A percentile compares a stretch with the other conserved stretches of the same genome.
These are phyloP conservation scores for Rhegmatorhina hoffmannsi DNA, from an alignment of 2,113 vertebrate species.

Conservation along the genomic window DNA sequence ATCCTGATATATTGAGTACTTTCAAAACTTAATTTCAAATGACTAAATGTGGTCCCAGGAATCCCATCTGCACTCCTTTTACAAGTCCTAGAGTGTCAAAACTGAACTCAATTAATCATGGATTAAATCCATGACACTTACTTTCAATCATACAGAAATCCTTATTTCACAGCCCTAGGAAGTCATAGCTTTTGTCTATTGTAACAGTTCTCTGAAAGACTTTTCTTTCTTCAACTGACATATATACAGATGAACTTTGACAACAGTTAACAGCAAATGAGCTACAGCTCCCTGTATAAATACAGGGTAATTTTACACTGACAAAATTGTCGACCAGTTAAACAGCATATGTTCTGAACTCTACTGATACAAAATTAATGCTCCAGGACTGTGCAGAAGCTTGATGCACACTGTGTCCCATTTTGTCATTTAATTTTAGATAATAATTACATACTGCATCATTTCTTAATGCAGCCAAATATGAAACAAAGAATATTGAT, in stretches of 20 bases:
- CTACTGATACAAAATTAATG: background rate
- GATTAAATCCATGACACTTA: background rate
- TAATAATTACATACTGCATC: conserved; percentile 47
- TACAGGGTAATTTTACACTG: background rate
- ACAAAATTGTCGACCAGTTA: background rate
- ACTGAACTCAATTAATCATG: background rate
- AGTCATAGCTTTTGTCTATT: background rate
- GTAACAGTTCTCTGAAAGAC: background rate
- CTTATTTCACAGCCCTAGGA: background rate
- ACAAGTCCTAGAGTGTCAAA: background rate
- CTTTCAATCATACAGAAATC: background rate
- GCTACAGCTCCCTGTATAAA: background rate
- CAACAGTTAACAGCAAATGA: background rate
- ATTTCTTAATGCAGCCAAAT: conserved; percentile 49
- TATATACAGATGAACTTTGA: background rate
- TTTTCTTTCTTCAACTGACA: background rate
- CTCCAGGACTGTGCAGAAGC: background rate
- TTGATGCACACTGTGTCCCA: background rate
- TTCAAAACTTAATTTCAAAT: background rate
- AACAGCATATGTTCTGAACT: background rate
- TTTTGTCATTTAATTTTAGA: conserved; percentile 54
- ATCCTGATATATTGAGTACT: background rate
- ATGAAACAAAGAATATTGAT: conserved; percentile 42
- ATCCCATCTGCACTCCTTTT: background rate
- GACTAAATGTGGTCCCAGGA: background rate